Base-by-base conservation (phyloP, 2,888 invertebrate species). In the Elysia crispata region DNA sequence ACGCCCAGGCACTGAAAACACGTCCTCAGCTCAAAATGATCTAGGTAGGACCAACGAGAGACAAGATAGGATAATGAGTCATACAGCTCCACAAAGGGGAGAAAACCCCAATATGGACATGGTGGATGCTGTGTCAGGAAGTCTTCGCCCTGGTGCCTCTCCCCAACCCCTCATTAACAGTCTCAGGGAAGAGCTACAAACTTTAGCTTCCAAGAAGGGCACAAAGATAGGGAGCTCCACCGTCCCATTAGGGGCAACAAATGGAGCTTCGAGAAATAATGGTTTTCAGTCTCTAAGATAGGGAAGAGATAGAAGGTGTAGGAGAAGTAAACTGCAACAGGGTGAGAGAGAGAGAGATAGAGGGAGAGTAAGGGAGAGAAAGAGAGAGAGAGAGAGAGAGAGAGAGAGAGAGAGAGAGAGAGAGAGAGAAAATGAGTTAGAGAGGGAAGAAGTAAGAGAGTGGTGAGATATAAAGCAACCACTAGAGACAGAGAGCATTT, bases 121-220 rank as follows among this genome's bases (percentile, higher is more conserved):
- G 30, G 60, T 79, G 41, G 83, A 83, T 62, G 69, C 79, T 11
- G 70, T 80, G 30, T 74, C 64, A 62, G 31, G 62, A 1, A 79
- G 81, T 64, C 18, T 83, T 25, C 64, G 57, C 30, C 77, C 81
- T 1, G 83, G 83, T 5, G 77, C 54, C 5, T 83, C 83, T 18
- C 81, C 83, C 6, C 79, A 83, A 41, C 81, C 79, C 20, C 75
- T 83, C 28, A 81, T 83, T 33, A 77, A 79, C 75, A 81, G 75
- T 50, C 69, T 83, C 13, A 54, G 83, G n/a, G 79, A 74, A 20
- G 83, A 83, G 70, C 69, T 83, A 11, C 69, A 76, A 69, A 57
- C 74, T 1, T 23, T 83, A 76, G 79, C 83, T 18, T 74, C 49
- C 28, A 79, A 75, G 60, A 80, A 60, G 15, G 41, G 41, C 41